A percentile compares a stretch with the other conserved stretches of the same genome.
Evolutionary conservation across 1,140 invertebrate species (phyloP).

Genomic region (Lethrus apterus): DNA sequence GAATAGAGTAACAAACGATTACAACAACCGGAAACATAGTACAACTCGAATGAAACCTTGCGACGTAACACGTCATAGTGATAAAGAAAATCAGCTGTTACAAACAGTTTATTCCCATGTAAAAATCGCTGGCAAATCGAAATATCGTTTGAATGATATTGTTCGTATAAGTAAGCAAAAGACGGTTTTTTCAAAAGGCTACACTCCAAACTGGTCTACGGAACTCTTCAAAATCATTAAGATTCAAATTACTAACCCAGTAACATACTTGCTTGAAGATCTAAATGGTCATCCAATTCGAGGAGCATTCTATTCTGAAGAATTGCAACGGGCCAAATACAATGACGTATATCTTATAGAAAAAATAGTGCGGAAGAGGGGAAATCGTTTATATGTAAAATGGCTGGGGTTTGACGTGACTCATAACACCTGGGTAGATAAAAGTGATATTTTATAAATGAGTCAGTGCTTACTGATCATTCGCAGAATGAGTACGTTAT

Average conservation of each 20-base stretch:
- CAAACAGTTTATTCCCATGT: slow-evolving; percentile 22
- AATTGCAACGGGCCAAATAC: slow-evolving; percentile 26
- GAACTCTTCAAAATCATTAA: slow-evolving; percentile 28
- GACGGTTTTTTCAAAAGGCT: slow-evolving; percentile 26
- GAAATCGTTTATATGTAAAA: slow-evolving; percentile 27
- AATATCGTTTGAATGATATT: slow-evolving; percentile 28
- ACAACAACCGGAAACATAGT: slow-evolving; percentile 42
- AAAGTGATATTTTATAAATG: slow-evolving; percentile 5
- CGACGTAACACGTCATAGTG: slow-evolving; percentile 32
- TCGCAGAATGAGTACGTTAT: too few species aligned
- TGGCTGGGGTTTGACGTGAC: slow-evolving; percentile 24
- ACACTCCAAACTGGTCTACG: slow-evolving; percentile 24
- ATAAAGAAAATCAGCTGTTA: slow-evolving; percentile 22
- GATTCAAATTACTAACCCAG: slow-evolving; percentile 11
- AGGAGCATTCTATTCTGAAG: slow-evolving; percentile 31
- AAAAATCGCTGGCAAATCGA: slow-evolving; percentile 15
- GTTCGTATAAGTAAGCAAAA: slow-evolving; percentile 22
- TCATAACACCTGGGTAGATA: slow-evolving; percentile 2
- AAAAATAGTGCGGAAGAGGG: slow-evolving; percentile 19
- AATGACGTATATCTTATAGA: slow-evolving; percentile 32
- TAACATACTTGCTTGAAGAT: slow-evolving; percentile 23
- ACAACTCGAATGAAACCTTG: slow-evolving; percentile 40
- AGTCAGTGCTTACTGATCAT: too few species aligned
- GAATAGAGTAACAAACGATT: slow-evolving; percentile 36
- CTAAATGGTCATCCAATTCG: slow-evolving; percentile 15